Base-by-base conservation (phyloP, 2,797 vertebrate genomes). In the Sebastiscus albofasciatus region DNA sequence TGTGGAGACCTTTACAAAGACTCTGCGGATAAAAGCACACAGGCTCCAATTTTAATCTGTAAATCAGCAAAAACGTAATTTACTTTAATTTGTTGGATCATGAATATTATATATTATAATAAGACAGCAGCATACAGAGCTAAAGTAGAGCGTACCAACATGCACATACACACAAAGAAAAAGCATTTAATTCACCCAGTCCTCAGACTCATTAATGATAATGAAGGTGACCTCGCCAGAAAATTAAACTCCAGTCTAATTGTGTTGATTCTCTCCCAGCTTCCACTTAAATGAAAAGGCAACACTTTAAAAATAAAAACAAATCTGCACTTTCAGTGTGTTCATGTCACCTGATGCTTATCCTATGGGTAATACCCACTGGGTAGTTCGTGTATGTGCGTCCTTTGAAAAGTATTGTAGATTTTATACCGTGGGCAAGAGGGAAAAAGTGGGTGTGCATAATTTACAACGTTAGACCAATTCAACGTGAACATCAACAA, bases 181-280 rank as follows among this genome's bases (percentile, higher is more conserved):
- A 22, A 7, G 14, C 42, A 8, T 46, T 36, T 2, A n/a, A 58
- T 76, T 60, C 58, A 59, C 14, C 26, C 7, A 16, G 39, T 75
- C 64, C 34, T 68, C 20, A 34, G 22, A 70, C 70, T 54, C 68
- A 76, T 65, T 78, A 76, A 74, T 82, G 65, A 42, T 76, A 75
- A 82, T 79, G 54, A 85, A 78, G 54, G 83, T 81, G 77, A 75
- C 58, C 67, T 31, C 12, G 54, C 26, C 27, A 22, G 39, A 80
- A 73, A 80, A 81, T 60, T 64, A 20, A 29, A 73, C 67, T 67
- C 20, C 4, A 1, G 26, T 58, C 62, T 67, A 67, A 83, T 81
- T 66, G 67, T 36, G 55, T 79, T 55, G 64, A 82, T 69, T 75
- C 20, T 70, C 42, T 72, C 16, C 78, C 60, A 66, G 67, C 46